Evolutionary conservation across 2,797 vertebrate genomes (phyloP).

Genomic region (Phoxinus dragarum): DNA sequence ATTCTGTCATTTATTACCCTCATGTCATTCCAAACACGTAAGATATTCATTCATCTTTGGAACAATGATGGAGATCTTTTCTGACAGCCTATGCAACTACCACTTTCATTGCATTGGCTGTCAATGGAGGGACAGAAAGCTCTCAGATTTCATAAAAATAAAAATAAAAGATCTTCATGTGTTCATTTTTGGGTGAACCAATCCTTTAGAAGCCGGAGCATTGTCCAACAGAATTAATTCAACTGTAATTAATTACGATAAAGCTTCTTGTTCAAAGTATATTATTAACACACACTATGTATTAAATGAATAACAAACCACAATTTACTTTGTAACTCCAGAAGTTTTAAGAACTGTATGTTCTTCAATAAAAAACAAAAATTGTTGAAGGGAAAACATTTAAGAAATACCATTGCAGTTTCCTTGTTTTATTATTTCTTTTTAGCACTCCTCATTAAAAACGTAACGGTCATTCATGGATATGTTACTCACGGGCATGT

Average conservation of each 20-base stretch:
- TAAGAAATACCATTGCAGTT: background rate
- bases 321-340: background rate
- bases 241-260: background rate
- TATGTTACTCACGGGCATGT: conserved; percentile 89
- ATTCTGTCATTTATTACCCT: background rate
- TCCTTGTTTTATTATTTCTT: background rate
- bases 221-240: background rate
- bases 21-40: too few relatives aligned
- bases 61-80: too few relatives aligned
- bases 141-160: background rate
- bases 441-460: background rate
- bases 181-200: too few relatives aligned
- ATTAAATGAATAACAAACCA: background rate
- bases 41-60: too few relatives aligned
- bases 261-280: background rate
- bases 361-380: background rate
- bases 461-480: background rate
- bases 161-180: background rate
- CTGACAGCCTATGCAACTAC: background rate
- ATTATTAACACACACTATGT: background rate
- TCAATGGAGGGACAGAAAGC: background rate
- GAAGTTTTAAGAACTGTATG: background rate
- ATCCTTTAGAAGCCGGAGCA: too few relatives aligned
- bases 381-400: background rate
- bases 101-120: background rate